These are phyloP conservation scores for Drosophila bocki DNA, from an alignment of 1,140 invertebrate genomes.

Conservation along the genomic window DNA sequence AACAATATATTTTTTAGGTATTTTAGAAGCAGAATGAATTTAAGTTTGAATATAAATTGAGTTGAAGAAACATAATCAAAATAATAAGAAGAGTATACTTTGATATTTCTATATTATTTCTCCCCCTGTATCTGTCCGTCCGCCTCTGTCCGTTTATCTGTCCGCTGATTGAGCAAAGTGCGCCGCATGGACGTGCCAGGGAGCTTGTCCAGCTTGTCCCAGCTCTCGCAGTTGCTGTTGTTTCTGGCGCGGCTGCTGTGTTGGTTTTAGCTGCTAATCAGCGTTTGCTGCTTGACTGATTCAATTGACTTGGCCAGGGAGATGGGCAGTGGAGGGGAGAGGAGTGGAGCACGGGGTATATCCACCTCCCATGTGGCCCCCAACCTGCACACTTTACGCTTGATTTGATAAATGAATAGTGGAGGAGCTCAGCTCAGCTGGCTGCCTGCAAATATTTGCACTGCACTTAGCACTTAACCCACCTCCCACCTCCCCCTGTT, in stretches of 20 bases:
- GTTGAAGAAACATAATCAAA: not conserved
- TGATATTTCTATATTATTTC: not conserved
- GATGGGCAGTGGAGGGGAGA: not conserved
- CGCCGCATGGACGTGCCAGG: constrained; percentile 39
- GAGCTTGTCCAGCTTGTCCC: constrained; percentile 41
- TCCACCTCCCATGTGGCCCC: constrained; percentile 40
- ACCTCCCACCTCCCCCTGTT: not conserved
- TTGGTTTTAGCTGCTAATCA: constrained; percentile 72
- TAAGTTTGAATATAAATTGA: not conserved
- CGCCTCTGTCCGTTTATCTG: constrained; percentile 7
- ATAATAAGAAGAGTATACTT: too few relatives aligned
- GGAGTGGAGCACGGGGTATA: not conserved
- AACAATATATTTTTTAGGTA: not conserved
- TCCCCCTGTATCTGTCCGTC: not conserved
- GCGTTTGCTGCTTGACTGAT: constrained; percentile 67
- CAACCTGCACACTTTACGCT: constrained; percentile 55
- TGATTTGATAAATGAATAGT: constrained; percentile 81
- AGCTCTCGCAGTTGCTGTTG: constrained; percentile 9
- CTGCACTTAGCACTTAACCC: constrained; percentile 71
- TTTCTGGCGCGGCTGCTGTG: constrained; percentile 28
- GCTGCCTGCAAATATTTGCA: constrained; percentile 76
- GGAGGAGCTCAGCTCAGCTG: constrained; percentile 53
- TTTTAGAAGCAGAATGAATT: not conserved
- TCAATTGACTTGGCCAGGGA: constrained; percentile 64
- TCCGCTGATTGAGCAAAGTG: constrained; percentile 49